Conservation (phyloP, 2,888 invertebrate genomes). For the Heteropelma amictum region DNA sequence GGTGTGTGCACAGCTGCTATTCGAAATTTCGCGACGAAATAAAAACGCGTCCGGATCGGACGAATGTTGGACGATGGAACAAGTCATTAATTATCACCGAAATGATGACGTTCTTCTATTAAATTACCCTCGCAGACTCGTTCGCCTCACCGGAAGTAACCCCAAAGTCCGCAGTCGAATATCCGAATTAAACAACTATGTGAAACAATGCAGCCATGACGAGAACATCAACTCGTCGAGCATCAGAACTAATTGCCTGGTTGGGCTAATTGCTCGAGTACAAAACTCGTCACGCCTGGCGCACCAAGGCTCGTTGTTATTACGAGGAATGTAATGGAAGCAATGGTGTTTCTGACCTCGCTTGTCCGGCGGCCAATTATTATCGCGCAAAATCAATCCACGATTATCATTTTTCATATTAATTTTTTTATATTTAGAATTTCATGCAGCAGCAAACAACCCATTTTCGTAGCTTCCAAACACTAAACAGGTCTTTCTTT, state of each 20-base stretch:
- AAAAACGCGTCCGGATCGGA: too few relatives aligned
- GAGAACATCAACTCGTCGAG: constrained; percentile 21
- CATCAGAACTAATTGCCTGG: constrained; percentile 51
- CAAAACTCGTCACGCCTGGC: constrained; percentile 47
- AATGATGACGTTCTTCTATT: constrained; percentile 15
- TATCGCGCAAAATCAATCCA: not conserved
- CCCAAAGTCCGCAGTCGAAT: not conserved
- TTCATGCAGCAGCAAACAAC: too few relatives aligned
- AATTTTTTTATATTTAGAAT: not conserved
- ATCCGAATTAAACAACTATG: constrained; percentile 11
- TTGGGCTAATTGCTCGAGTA: constrained; percentile 52
- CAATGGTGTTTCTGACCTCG: not conserved
- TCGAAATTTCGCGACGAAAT: too few relatives aligned
- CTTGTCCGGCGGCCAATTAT: not conserved
- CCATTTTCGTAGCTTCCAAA: too few relatives aligned
- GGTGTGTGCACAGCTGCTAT: too few relatives aligned
- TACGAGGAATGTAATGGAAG: constrained; percentile 2
- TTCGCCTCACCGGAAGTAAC: constrained; percentile 1
- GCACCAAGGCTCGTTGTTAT: constrained; percentile 17
- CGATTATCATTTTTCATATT: not conserved
- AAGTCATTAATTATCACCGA: not conserved
- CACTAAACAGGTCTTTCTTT: too few relatives aligned
- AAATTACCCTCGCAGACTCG: not conserved
- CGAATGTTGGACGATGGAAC: too few relatives aligned
- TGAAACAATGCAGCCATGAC: constrained; percentile 42